phyloP scores from a whole-genome alignment of 2,113 vertebrate species.

The Cyprinodon tularosa region DNA sequence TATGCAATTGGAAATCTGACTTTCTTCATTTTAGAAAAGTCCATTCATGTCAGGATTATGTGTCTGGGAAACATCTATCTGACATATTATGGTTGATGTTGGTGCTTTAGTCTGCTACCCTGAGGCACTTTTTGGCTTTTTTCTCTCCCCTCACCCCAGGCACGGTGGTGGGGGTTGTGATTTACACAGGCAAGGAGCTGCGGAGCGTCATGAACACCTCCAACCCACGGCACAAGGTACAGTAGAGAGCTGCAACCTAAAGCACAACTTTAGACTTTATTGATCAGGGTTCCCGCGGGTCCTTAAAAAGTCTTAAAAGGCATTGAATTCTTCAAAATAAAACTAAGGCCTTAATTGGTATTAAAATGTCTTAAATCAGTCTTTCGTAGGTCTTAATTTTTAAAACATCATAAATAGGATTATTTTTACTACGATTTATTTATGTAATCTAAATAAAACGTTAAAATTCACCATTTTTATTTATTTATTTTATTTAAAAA shows the following conservation, averaged over 20 bases:
- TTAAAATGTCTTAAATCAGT: too few relatives aligned
- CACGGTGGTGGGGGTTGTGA: conserved; percentile 95
- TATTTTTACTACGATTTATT: too few relatives aligned
- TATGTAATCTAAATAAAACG: too few relatives aligned
- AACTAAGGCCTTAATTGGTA: too few relatives aligned
- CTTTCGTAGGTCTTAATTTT: too few relatives aligned
- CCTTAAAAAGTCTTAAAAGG: too few relatives aligned
- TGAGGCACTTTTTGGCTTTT: conserved; percentile 11
- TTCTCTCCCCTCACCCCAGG: conserved; percentile 72
- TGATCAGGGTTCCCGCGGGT: too few relatives aligned
- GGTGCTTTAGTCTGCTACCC: conserved; percentile 35
- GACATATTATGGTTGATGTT: conserved; percentile 47
- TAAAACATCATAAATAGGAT: too few relatives aligned
- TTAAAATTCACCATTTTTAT: too few relatives aligned
- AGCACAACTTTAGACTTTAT: background rate
- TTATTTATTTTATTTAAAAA: too few relatives aligned
- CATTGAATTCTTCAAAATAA: too few relatives aligned
- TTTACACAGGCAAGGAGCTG: conserved; percentile 94
- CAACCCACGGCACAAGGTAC: conserved; percentile 95
- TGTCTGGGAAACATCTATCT: conserved; percentile 59
- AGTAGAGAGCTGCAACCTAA: conserved; percentile 9
- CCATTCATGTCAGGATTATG: conserved; percentile 41
- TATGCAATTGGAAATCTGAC: conserved; percentile 47
- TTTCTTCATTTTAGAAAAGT: conserved; percentile 48
- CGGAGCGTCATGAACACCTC: conserved; percentile 98